Base-by-base conservation (phyloP, 2,888 invertebrate species). In the Andrena bucephala region DNA sequence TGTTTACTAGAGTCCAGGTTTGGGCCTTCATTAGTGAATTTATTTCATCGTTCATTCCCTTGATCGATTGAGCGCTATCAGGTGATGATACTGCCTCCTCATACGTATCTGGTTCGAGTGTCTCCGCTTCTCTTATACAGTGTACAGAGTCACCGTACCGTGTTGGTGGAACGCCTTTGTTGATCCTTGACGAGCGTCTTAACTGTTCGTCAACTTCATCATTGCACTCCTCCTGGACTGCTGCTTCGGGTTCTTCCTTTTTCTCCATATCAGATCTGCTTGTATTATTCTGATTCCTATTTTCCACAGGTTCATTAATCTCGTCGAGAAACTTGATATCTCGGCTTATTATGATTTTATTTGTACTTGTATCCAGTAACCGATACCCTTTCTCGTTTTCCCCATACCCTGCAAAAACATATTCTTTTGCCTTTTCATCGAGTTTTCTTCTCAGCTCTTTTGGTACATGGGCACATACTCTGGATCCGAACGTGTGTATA, bases 401-500 rank as follows among this genome's bases (percentile, higher is more conserved):
- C 4, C 27, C 27, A 48, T 66, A 48, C 7, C 48, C 66, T 66
- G 27, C 50, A 8, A 36, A 20, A 36, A 52, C 16, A 31, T 29
- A 36, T 59, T 33, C 13, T 60, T 31, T 8, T 60, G 48, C n/a
- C 16, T 65, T 48, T 4, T 48, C 13, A 33, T 62, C 65, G 5
- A 85, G 59, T 59, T 88, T 88, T 8, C 29, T 33, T 68, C 84
- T 76, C 31, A 69, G 20, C 13, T 84, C 81, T 20, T 85, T 79
- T 1, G 81, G 81, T 16, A 86, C 68, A 54, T 81, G 86, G 1
- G 65, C 75, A 50, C 77, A 84, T 0, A 75, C 86, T 59, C 68
- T 59, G 10, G 62, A 74, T 7, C 88, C 90, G 65, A 89, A 90
- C 24, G 82, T 54, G 7, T 71, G 71, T 48, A 87, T 16, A 63